A percentile compares a stretch with the other conserved stretches of the same genome.
These are phyloP conservation scores for Ochropacha duplaris DNA, from an alignment of 2,888 invertebrate species.

Conservation along the genomic window DNA sequence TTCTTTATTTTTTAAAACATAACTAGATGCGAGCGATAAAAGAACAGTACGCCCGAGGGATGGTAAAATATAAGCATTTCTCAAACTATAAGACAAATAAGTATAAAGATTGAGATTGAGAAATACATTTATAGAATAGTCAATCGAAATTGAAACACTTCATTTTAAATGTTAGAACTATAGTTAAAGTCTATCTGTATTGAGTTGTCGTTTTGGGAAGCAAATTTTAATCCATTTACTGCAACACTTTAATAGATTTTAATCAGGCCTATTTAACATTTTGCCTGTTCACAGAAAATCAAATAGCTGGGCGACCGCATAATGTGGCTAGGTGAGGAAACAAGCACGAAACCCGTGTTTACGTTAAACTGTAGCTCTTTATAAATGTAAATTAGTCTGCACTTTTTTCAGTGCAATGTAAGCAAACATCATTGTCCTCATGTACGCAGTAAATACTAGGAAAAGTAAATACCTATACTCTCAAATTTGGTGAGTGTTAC, in stretches of 20 bases:
- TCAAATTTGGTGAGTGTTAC: too few species aligned
- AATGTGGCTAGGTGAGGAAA: constrained; percentile 1
- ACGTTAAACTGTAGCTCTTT: constrained; percentile 1
- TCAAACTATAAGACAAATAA: neutral
- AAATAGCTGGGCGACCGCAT: constrained; percentile 1
- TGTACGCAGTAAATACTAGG: neutral
- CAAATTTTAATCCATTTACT: neutral
- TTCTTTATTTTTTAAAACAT: constrained; percentile 25
- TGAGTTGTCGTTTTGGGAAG: too few species aligned
- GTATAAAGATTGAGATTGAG: too few species aligned
- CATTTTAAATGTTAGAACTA: too few species aligned
- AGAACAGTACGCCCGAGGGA: constrained; percentile 18
- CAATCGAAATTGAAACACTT: too few species aligned
- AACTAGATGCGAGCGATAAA: constrained; percentile 27
- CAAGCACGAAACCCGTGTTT: neutral
- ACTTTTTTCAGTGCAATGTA: neutral
- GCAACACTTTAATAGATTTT: neutral
- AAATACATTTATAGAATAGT: too few species aligned
- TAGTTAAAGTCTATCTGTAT: too few species aligned
- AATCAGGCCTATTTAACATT: neutral
- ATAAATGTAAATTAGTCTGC: neutral
- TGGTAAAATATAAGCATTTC: constrained; percentile 25
- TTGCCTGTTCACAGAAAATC: neutral
- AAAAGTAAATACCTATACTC: neutral
- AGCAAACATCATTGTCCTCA: neutral